Evolutionary conservation across 2,797 vertebrate genomes (phyloP).

Genomic region (Mionectes olivaceus): DNA sequence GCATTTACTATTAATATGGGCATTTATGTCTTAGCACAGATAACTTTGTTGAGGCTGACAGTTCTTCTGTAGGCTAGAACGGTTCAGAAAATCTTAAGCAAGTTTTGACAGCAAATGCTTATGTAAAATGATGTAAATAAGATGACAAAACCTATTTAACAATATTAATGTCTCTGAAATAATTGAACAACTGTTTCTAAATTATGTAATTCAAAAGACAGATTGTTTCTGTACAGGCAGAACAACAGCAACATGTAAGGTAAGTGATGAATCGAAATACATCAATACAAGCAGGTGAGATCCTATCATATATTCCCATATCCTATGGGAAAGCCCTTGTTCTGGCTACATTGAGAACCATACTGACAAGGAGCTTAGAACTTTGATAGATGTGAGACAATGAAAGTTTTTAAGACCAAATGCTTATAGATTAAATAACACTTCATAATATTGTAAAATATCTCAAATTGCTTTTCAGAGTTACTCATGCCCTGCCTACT

Average conservation of each 20-base stretch:
- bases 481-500: neutral
- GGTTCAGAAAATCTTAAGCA: neutral
- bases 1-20: neutral
- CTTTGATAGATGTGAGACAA: neutral
- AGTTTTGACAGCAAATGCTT: neutral
- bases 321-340: neutral
- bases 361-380: neutral
- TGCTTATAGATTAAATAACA: neutral
- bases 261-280: neutral
- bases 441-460: neutral
- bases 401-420: neutral
- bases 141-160: neutral
- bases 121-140: neutral
- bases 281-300: neutral
- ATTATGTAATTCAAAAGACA: neutral
- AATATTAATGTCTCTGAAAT: neutral
- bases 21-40: neutral
- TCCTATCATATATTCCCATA: neutral
- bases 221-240: neutral
- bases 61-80: neutral
- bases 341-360: neutral
- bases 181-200: neutral
- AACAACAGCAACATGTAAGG: neutral
- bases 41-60: neutral
- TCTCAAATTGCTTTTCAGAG: neutral